Percentiles rank a stretch among this genome's conserved stretches.
Evolutionary conservation across 2,113 vertebrate genomes (phyloP).

Genomic region (Atrichornis clamosus): DNA sequence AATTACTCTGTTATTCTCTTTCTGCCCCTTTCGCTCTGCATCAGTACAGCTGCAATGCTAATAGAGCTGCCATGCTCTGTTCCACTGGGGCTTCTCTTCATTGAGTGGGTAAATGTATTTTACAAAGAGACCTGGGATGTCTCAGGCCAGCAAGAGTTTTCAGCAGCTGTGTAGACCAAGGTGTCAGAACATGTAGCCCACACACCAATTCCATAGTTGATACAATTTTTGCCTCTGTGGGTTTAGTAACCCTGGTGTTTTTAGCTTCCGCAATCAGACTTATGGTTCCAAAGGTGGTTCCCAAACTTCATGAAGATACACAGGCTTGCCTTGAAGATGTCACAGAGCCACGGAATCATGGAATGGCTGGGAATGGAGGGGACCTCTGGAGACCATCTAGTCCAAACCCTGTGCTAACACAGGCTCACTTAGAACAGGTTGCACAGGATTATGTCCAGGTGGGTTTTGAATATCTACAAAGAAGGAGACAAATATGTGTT

Average conservation of each 20-base stretch:
- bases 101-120: neutral
- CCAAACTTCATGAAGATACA: neutral
- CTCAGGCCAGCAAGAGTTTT: neutral
- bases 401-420: neutral
- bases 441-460: neutral
- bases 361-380: neutral
- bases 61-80: neutral
- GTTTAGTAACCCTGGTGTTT: neutral
- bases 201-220: neutral
- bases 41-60: neutral
- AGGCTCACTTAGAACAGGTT: neutral
- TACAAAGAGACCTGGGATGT: neutral
- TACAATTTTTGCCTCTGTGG: fast-evolving
- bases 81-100: neutral
- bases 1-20: neutral
- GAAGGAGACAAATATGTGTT: neutral
- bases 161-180: neutral
- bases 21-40: neutral
- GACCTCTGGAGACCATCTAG: neutral
- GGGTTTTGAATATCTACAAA: neutral
- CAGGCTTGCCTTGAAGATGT: neutral
- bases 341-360: neutral
- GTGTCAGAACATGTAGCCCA: neutral
- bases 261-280: neutral
- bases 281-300: neutral